Conservation (phyloP, 2,113 vertebrate species). For the Pseudorhombus dupliciocellatus region DNA sequence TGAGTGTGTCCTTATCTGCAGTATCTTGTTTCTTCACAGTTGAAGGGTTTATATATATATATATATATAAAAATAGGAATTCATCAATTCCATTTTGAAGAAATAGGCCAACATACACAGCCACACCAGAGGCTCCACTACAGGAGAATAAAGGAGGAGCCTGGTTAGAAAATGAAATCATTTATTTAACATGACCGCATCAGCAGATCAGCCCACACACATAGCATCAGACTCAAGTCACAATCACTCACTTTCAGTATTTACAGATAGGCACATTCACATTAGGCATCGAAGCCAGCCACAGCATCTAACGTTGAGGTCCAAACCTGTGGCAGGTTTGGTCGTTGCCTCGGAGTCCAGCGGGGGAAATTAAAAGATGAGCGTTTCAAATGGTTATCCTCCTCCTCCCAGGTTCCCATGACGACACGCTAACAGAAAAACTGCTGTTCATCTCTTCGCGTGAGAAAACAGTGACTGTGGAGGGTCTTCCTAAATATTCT, state of each 20-base stretch:
- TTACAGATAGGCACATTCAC: constrained; percentile 81
- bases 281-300: constrained; percentile 60
- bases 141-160: neutral
- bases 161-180: constrained; percentile 73
- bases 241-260: constrained; percentile 75
- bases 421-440: constrained; percentile 18
- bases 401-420: neutral
- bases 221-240: constrained; percentile 68
- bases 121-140: neutral
- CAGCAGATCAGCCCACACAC: constrained; percentile 69
- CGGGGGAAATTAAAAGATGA: neutral
- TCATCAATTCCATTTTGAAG: no score
- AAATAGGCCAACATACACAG: no score
- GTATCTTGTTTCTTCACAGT: no score
- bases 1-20: no score
- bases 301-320: constrained; percentile 50
- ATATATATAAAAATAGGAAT: no score
- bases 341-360: constrained; percentile 52
- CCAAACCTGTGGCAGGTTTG: constrained; percentile 55
- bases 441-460: neutral
- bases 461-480: neutral
- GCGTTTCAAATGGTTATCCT: no score
- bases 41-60: no score
- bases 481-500: neutral
- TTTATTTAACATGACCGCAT: constrained; percentile 76